These are phyloP conservation scores for Ariopsis seemanni DNA, from an alignment of 2,113 vertebrate genomes.

Conservation along the genomic window DNA sequence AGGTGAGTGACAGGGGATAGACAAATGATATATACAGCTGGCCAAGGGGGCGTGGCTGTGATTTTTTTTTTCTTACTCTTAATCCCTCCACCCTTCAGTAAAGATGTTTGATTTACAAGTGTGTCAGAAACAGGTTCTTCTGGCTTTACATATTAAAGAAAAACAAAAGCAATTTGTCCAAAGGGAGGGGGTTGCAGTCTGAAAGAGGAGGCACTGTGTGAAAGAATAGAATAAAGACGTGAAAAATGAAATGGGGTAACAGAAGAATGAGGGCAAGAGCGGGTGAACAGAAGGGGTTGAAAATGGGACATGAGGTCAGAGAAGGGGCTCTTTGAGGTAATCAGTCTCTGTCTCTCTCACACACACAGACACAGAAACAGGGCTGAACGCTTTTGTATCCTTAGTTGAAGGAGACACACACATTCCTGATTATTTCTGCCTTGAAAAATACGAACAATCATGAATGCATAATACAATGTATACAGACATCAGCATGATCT, in stretches of 20 bases:
- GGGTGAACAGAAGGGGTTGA: conserved; percentile 20
- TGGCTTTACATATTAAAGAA: conserved; percentile 30
- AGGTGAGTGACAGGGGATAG: conserved; percentile 51
- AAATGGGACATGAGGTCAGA: conserved; percentile 36
- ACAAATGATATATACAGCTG: conserved; percentile 21
- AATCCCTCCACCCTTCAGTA: conserved; percentile 6
- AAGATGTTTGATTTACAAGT: conserved; percentile 26
- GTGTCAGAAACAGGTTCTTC: conserved; percentile 29
- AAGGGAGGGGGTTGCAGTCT: background rate
- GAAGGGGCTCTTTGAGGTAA: conserved; percentile 10
- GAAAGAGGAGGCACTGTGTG: background rate
- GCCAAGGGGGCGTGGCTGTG: conserved; percentile 25
- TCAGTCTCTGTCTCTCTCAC: conserved; percentile 23
- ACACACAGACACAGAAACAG: conserved; percentile 18
- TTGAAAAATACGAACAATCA: conserved; percentile 18
- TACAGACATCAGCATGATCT: background rate
- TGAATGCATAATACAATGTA: background rate
- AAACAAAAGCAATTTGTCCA: conserved; percentile 27
- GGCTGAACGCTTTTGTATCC: background rate
- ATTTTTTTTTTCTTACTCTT: conserved; percentile 1
- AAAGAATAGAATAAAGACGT: conserved; percentile 5
- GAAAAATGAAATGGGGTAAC: background rate
- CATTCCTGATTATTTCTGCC: conserved; percentile 24
- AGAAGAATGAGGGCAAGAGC: conserved; percentile 19
- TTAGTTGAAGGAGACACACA: background rate